A percentile compares a stretch with the other conserved stretches of the same genome.
Conservation (phyloP, 2,113 vertebrate species). For the Mirounga angustirostris region DNA sequence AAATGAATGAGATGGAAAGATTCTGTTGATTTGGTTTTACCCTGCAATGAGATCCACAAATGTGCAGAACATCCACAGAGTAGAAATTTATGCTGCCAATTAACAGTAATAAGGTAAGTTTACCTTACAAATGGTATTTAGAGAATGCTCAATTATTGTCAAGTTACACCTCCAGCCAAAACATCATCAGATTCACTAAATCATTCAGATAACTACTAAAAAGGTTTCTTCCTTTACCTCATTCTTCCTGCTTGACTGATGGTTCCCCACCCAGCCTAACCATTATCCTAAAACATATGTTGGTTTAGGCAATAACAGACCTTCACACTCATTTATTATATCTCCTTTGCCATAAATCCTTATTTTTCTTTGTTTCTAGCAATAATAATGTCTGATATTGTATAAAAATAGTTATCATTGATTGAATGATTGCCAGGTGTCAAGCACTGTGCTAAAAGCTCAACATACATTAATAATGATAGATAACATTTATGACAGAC, state of each 20-base stretch:
- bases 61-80: fast-evolving
- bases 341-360: not conserved
- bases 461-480: not conserved
- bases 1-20: not conserved
- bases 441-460: not conserved
- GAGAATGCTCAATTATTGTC: not conserved
- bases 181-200: not conserved
- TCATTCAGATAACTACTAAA: not conserved
- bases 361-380: conserved; percentile 29
- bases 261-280: fast-evolving
- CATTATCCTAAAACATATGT: not conserved
- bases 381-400: not conserved
- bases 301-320: not conserved
- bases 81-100: not conserved
- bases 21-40: not conserved
- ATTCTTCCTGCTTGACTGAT: not conserved
- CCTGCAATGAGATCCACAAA: not conserved
- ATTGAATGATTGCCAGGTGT: conserved; percentile 1
- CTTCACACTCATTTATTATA: not conserved
- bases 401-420: conserved; percentile 9
- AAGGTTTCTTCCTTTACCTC: not conserved
- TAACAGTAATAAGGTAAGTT: not conserved
- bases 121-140: not conserved
- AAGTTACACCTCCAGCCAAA: not conserved
- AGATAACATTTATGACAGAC: not conserved